phyloP scores from a whole-genome alignment of 2,888 invertebrate genomes.

The Morpho deidamia region DNA sequence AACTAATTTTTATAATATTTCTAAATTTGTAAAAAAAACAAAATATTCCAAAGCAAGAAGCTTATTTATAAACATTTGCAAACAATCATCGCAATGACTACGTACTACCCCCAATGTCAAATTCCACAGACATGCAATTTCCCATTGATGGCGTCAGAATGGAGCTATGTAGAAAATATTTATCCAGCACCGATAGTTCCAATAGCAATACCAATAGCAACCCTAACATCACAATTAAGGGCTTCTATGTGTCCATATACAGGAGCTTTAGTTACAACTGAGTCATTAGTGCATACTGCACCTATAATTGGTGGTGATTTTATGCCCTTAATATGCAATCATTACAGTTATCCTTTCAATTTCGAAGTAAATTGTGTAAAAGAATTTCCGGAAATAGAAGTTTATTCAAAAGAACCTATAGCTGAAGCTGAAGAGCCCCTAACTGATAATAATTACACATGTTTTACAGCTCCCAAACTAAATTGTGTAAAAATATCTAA shows the following conservation, averaged over 20 bases:
- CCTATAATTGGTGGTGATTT: too few relatives aligned
- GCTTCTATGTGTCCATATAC: slow-evolving; percentile 29
- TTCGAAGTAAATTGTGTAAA: too few relatives aligned
- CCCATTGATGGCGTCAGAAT: slow-evolving; percentile 28
- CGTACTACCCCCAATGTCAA: slow-evolving; percentile 27
- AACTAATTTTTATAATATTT: too few relatives aligned
- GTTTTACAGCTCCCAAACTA: background rate
- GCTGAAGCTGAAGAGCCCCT: slow-evolving; percentile 8
- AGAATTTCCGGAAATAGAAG: too few relatives aligned
- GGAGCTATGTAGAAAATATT: slow-evolving; percentile 26
- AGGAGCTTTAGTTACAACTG: slow-evolving; percentile 12
- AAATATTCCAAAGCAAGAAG: too few relatives aligned
- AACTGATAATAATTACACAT: background rate
- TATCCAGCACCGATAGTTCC: slow-evolving; percentile 19
- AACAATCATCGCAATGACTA: slow-evolving; percentile 19
- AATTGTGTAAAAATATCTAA: background rate
- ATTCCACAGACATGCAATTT: slow-evolving; percentile 17
- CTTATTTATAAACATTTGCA: too few relatives aligned
- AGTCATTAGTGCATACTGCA: slow-evolving; percentile 7
- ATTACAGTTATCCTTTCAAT: slow-evolving; percentile 4
- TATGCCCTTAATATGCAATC: too few relatives aligned
- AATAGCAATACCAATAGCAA: slow-evolving; percentile 24
- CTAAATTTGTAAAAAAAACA: too few relatives aligned
- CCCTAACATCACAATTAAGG: slow-evolving; percentile 25
- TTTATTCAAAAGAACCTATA: background rate